phyloP scores from a whole-genome alignment of 2,113 vertebrate genomes.

The Thalassoma bifasciatum region DNA sequence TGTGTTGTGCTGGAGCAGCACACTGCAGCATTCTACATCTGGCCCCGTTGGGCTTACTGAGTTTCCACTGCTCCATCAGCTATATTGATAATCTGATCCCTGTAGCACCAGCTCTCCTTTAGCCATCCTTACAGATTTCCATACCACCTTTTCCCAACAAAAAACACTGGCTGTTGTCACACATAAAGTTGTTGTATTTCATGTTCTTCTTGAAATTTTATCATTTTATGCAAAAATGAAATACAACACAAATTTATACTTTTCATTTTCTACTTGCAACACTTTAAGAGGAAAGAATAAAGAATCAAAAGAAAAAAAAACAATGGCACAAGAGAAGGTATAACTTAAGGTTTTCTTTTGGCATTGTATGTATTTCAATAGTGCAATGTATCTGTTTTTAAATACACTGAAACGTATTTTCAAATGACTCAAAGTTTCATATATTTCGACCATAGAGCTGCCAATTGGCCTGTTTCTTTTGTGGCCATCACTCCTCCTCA shows the following conservation, averaged over 20 bases:
- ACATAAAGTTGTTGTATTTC: constrained; percentile 1
- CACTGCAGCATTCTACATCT: constrained; percentile 61
- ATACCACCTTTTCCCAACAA: constrained; percentile 16
- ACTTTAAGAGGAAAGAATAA: neutral
- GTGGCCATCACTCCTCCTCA: too few relatives aligned
- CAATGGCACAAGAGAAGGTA: too few relatives aligned
- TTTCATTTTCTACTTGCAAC: neutral
- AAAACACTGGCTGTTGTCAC: neutral
- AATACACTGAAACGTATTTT: too few relatives aligned
- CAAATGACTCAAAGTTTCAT: too few relatives aligned
- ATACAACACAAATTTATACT: neutral
- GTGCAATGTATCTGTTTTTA: too few relatives aligned
- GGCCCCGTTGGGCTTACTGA: constrained; percentile 76
- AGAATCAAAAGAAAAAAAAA: neutral
- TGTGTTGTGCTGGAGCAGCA: constrained; percentile 53
- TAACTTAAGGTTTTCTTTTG: too few relatives aligned
- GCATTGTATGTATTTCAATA: too few relatives aligned
- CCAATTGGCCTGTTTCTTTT: too few relatives aligned
- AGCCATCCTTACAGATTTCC: constrained; percentile 44
- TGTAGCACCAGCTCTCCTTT: constrained; percentile 55
- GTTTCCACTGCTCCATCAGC: constrained; percentile 72
- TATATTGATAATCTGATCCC: constrained; percentile 69
- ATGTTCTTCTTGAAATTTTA: neutral
- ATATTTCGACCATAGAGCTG: too few relatives aligned
- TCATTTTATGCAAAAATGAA: neutral